A percentile compares a stretch with the other conserved stretches of the same genome.
Conservation (phyloP, 2,797 vertebrate species). For the Manis pentadactyla region DNA sequence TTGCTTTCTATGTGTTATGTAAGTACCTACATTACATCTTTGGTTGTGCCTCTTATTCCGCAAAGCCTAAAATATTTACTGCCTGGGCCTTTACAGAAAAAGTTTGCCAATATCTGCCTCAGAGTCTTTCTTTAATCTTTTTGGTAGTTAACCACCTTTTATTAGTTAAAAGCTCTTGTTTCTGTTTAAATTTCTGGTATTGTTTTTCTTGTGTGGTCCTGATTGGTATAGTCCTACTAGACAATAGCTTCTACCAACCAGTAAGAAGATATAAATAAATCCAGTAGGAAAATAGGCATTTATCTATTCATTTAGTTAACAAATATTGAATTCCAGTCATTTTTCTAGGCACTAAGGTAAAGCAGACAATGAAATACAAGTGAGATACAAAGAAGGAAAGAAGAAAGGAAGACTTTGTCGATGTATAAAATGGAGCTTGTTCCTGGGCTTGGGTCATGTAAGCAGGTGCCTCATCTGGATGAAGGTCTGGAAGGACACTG, state of each 20-base stretch:
- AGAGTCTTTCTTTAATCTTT: background rate
- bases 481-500: background rate
- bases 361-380: background rate
- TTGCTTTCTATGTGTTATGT: background rate
- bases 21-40: background rate
- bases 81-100: background rate
- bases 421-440: background rate
- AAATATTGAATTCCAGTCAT: background rate
- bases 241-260: background rate
- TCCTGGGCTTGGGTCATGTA: background rate
- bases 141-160: background rate
- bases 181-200: background rate
- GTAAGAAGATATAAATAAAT: background rate
- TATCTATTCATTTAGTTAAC: background rate
- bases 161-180: background rate
- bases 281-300: background rate
- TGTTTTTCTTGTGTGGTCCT: background rate
- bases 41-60: background rate
- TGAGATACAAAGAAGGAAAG: background rate
- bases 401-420: background rate
- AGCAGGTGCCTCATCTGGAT: no score
- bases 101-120: background rate
- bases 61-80: background rate
- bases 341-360: background rate
- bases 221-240: background rate